phyloP scores from a whole-genome alignment of 1,140 invertebrate genomes.

The Caenorhabditis inopinata region DNA sequence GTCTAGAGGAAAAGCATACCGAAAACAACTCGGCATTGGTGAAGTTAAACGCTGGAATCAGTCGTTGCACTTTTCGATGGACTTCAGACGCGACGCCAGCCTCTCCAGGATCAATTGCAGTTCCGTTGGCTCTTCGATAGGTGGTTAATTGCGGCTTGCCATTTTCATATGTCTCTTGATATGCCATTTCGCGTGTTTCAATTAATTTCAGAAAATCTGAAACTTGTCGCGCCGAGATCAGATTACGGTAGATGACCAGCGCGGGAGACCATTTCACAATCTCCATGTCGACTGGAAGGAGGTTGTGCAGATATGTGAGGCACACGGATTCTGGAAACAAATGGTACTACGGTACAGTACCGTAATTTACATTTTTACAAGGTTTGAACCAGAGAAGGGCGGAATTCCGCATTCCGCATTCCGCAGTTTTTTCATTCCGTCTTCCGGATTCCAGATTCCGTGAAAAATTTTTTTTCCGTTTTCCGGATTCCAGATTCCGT shows the following conservation, averaged over 20 bases:
- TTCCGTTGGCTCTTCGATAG: background rate
- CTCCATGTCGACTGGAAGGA: background rate
- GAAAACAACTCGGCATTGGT: background rate
- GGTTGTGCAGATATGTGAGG: background rate
- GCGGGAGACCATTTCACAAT: background rate
- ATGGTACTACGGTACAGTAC: no score
- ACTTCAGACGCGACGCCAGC: background rate
- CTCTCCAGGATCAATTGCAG: background rate
- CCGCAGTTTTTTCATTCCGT: no score
- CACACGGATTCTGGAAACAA: background rate
- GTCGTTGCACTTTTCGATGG: background rate
- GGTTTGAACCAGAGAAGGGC: no score
- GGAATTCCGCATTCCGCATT: no score
- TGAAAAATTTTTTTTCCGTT: no score
- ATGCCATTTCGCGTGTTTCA: background rate
- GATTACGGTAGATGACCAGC: slow-evolving; percentile 2
- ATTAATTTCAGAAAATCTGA: background rate
- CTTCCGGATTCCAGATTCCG: no score
- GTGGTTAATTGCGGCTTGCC: background rate
- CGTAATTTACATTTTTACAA: no score
- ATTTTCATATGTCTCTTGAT: background rate
- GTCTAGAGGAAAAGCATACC: background rate
- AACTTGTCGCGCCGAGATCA: background rate
- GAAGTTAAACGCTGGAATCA: background rate
- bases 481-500: no score